phyloP scores from a whole-genome alignment of 1,140 invertebrate species.

The Drosophila ercepeae region DNA sequence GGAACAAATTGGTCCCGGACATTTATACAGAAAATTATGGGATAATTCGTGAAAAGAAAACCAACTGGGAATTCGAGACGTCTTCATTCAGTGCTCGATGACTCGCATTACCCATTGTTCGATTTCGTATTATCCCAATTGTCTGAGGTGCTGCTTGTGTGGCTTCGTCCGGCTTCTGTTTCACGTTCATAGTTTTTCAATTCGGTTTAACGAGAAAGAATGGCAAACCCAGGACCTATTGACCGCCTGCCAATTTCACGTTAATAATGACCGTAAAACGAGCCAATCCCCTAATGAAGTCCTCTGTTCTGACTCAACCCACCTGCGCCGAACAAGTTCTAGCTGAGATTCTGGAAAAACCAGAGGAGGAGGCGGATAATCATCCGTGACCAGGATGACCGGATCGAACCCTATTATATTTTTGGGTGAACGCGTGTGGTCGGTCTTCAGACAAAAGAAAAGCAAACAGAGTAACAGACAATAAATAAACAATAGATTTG shows the following conservation, averaged over 20 bases:
- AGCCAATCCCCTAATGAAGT: constrained; percentile 66
- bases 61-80: constrained; percentile 30
- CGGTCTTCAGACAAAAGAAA: constrained; percentile 54
- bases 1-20: constrained; percentile 36
- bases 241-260: constrained; percentile 50
- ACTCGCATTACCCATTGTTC: constrained; percentile 49
- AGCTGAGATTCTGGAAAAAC: constrained; percentile 21
- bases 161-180: constrained; percentile 17
- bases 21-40: constrained; percentile 24
- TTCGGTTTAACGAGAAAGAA: constrained; percentile 45
- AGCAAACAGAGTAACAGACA: constrained; percentile 72
- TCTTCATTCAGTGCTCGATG: constrained; percentile 25
- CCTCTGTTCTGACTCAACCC: constrained; percentile 29
- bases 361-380: constrained; percentile 8
- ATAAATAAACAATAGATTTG: constrained; percentile 78
- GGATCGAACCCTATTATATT: constrained; percentile 19
- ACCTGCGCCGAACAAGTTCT: constrained; percentile 41
- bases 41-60: constrained; percentile 21
- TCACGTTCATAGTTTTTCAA: constrained; percentile 15
- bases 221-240: constrained; percentile 37
- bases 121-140: constrained; percentile 12
- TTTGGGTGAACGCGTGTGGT: constrained; percentile 46
- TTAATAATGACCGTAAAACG: constrained; percentile 73
- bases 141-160: constrained; percentile 38
- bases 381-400: constrained; percentile 38